Conservation (phyloP, 2,888 invertebrate species). For the Scaptomyza flava region DNA sequence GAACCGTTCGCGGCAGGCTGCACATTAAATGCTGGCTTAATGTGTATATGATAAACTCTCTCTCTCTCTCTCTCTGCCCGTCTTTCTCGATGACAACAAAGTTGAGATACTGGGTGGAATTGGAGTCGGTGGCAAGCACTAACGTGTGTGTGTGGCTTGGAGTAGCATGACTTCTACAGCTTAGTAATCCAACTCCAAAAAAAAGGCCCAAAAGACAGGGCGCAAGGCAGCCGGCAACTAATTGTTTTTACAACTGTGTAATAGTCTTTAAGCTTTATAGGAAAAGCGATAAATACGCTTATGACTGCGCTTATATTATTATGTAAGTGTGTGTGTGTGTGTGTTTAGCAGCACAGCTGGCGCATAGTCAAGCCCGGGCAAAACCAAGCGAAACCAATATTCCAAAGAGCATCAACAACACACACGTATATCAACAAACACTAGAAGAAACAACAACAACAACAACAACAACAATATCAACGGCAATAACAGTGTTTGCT, state of each 20-base stretch:
- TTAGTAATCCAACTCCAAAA: constrained; percentile 10
- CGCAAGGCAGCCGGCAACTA: constrained; percentile 58
- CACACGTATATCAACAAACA: background rate
- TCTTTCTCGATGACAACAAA: background rate
- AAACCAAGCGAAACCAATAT: constrained; percentile 72
- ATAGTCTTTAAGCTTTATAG: constrained; percentile 73
- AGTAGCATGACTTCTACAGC: constrained; percentile 25
- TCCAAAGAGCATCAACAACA: constrained; percentile 33
- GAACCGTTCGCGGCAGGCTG: constrained; percentile 16
- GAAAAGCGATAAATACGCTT: constrained; percentile 28
- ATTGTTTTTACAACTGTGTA: constrained; percentile 76
- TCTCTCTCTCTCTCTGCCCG: constrained; percentile 19
- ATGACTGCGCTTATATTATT: constrained; percentile 1
- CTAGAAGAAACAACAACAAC: constrained; percentile 4
- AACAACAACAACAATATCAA: constrained; percentile 21
- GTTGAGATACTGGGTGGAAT: constrained; percentile 1
- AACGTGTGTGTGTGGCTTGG: constrained; percentile 44
- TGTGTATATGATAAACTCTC: constrained; percentile 75
- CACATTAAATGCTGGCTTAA: constrained; percentile 54
- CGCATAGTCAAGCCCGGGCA: constrained; percentile 37
- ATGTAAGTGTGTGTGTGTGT: constrained; percentile 13
- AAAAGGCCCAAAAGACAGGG: constrained; percentile 9
- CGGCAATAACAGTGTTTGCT: constrained; percentile 58
- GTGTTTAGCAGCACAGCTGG: constrained; percentile 63
- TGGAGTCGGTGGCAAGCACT: constrained; percentile 38